These are phyloP conservation scores for Acholoe squamosa DNA, from an alignment of 2,888 invertebrate genomes.

Conservation along the genomic window DNA sequence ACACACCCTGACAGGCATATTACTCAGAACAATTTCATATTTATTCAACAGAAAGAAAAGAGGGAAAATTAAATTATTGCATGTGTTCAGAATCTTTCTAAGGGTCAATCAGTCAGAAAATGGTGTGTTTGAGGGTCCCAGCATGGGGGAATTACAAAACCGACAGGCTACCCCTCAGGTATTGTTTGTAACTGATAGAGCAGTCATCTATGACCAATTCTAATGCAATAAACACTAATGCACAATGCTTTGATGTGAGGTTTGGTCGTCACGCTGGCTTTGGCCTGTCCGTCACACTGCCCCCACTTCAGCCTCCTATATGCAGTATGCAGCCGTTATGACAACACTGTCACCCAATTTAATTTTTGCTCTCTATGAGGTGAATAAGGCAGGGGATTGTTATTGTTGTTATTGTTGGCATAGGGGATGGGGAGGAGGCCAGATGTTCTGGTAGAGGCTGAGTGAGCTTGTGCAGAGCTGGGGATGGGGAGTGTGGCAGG, in stretches of 20 bases:
- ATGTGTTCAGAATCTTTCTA: neutral
- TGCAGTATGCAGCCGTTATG: constrained; percentile 9
- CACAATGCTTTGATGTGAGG: constrained; percentile 23
- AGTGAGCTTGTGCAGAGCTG: neutral
- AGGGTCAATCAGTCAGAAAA: constrained; percentile 28
- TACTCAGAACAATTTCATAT: neutral
- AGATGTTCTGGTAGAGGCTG: neutral
- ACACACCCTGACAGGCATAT: neutral
- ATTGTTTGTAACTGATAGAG: neutral
- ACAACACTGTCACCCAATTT: constrained; percentile 35
- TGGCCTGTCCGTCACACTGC: neutral
- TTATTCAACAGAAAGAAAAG: neutral
- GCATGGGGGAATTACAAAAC: neutral
- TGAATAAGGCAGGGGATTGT: neutral
- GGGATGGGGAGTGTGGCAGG: neutral
- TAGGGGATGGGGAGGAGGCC: neutral
- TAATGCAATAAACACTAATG: constrained; percentile 38
- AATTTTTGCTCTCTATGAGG: neutral
- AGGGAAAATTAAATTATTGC: neutral
- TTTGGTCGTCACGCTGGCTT: constrained; percentile 1
- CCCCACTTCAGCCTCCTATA: neutral
- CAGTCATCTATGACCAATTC: constrained; percentile 9
- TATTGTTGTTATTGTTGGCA: constrained; percentile 18
- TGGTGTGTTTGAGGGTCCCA: neutral
- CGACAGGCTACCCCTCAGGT: neutral